These are phyloP conservation scores for Sorex fumeus DNA, from an alignment of 2,113 vertebrate genomes.

Conservation along the genomic window DNA sequence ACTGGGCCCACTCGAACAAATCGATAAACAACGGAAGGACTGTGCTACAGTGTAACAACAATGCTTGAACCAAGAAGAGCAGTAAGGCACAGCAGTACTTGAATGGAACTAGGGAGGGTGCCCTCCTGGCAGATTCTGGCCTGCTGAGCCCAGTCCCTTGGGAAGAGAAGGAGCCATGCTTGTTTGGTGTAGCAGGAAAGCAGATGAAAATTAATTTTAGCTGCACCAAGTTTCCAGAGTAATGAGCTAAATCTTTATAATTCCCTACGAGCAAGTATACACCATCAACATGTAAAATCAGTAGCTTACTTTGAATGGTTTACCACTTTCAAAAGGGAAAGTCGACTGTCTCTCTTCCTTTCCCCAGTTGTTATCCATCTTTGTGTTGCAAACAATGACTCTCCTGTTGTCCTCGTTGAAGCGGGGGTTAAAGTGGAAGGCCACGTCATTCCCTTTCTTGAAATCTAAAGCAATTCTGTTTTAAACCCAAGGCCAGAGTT, in stretches of 20 bases:
- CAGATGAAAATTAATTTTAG: background rate
- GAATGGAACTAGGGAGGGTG: background rate
- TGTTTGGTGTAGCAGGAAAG: background rate
- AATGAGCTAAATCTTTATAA: background rate
- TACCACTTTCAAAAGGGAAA: slow-evolving; percentile 88
- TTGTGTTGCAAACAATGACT: slow-evolving; percentile 88
- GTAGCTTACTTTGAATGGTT: slow-evolving; percentile 87
- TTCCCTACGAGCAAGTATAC: background rate
- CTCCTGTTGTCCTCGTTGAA: slow-evolving; percentile 84
- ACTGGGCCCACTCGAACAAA: too few relatives aligned
- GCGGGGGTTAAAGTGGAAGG: slow-evolving; percentile 90
- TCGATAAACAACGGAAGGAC: too few relatives aligned
- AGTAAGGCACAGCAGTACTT: background rate
- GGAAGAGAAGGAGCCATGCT: background rate
- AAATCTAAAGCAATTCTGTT: slow-evolving; percentile 87
- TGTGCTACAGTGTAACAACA: too few relatives aligned
- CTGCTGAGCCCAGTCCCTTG: background rate
- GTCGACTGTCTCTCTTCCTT: slow-evolving; percentile 84
- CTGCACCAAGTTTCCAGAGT: background rate
- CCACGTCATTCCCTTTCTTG: slow-evolving; percentile 84
- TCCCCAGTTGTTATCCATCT: slow-evolving; percentile 83
- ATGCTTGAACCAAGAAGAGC: background rate
- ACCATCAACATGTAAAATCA: background rate
- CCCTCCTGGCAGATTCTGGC: background rate
- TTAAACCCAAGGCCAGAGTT: slow-evolving; percentile 64